phyloP scores from a whole-genome alignment of 64 coral and sea anemone species.

The Dendronephthya gigantea region DNA sequence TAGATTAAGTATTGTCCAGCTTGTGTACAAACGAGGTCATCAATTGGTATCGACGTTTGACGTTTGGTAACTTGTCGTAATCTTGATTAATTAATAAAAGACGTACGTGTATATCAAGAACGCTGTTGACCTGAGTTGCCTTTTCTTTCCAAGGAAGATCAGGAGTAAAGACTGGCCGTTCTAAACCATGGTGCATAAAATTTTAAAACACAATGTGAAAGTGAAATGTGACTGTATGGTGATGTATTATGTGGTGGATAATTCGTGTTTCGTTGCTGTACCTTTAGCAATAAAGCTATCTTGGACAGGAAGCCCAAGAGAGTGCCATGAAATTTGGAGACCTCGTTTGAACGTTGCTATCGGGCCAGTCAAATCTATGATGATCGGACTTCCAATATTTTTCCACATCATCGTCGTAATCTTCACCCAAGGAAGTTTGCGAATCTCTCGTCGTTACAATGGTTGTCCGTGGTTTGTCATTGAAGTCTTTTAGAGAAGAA shows the following conservation, averaged over 20 bases:
- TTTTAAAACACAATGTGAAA: no score
- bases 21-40: no score
- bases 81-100: background rate
- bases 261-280: background rate
- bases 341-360: constrained; percentile 51
- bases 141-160: constrained; percentile 89
- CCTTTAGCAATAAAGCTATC: constrained; percentile 90
- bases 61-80: background rate
- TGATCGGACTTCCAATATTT: constrained; percentile 72
- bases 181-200: constrained; percentile 26
- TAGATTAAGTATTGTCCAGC: no score
- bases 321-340: constrained; percentile 75
- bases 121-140: constrained; percentile 89
- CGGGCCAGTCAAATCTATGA: constrained; percentile 93
- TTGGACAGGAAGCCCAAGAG: constrained; percentile 57
- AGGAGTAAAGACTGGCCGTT: constrained; percentile 52
- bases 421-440: background rate
- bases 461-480: background rate
- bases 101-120: constrained; percentile 90
- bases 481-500: background rate
- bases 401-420: constrained; percentile 1
- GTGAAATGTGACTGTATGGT: no score
- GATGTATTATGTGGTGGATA: no score
- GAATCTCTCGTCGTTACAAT: background rate
- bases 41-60: no score